Percentiles rank a stretch among this genome's conserved stretches.
These are phyloP conservation scores for Tenrec ecaudatus DNA, from an alignment of 2,113 vertebrate genomes.

Conservation along the genomic window DNA sequence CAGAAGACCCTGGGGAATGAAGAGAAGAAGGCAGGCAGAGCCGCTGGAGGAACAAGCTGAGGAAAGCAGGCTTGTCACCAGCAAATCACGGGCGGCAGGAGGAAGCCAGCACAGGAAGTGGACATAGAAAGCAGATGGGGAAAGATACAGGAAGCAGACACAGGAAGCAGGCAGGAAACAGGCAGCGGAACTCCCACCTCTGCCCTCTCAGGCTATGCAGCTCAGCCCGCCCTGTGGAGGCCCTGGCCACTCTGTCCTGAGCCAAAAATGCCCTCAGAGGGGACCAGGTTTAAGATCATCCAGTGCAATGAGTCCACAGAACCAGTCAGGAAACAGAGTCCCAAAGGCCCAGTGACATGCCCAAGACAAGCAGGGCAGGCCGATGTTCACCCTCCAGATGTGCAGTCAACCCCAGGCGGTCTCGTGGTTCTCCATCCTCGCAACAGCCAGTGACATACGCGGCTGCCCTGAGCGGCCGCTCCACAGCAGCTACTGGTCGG, in stretches of 20 bases:
- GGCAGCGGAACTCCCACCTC: too few species aligned
- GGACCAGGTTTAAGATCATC: background rate
- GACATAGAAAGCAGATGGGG: background rate
- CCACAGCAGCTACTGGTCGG: background rate
- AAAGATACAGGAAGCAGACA: background rate
- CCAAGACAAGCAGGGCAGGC: background rate
- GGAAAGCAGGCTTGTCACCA: background rate
- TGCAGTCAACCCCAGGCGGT: too few species aligned
- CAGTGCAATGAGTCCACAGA: too few species aligned
- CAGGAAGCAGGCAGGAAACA: background rate
- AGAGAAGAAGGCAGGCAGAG: background rate
- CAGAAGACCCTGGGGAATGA: background rate
- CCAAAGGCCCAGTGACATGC: background rate
- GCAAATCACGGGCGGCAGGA: background rate
- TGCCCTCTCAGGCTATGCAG: too few species aligned
- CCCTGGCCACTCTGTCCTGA: background rate
- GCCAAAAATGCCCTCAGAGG: accelerated
- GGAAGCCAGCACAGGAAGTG: background rate
- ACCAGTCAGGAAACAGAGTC: background rate
- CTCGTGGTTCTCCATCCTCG: too few species aligned
- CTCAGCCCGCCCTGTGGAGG: too few species aligned
- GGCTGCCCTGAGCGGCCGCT: background rate
- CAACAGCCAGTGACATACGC: too few species aligned
- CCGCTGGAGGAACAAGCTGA: background rate
- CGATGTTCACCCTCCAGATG: background rate